These are phyloP conservation scores for Papilio machaon DNA, from an alignment of 1,140 invertebrate species.

Conservation along the genomic window DNA sequence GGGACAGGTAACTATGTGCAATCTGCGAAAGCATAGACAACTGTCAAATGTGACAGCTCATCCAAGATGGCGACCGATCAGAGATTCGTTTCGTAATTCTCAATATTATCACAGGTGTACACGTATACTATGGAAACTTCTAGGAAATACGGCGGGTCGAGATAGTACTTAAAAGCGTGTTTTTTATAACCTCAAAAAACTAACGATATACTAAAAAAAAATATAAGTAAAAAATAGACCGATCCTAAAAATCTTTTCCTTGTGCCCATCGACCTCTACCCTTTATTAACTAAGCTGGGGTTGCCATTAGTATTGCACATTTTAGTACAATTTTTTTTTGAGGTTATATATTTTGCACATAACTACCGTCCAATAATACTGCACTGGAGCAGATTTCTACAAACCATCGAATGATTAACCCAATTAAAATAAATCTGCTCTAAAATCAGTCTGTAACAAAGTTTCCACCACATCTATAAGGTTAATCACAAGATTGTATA, in stretches of 20 bases:
- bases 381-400: constrained; percentile 56
- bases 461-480: constrained; percentile 51
- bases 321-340: not conserved
- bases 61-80: constrained; percentile 22
- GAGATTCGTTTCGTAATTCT: constrained; percentile 32
- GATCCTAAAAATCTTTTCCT: constrained; percentile 1
- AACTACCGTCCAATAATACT: constrained; percentile 72
- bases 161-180: not conserved
- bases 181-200: constrained; percentile 20
- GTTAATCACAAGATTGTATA: constrained; percentile 71
- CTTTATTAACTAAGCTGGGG: constrained; percentile 1
- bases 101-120: constrained; percentile 30
- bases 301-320: constrained; percentile 6
- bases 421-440: constrained; percentile 52
- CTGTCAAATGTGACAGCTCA: constrained; percentile 23
- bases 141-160: not conserved
- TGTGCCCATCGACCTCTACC: not conserved
- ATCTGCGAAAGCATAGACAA: constrained; percentile 5
- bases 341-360: constrained; percentile 46
- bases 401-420: constrained; percentile 46
- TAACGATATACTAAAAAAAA: constrained; percentile 4
- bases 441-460: constrained; percentile 63
- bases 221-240: constrained; percentile 34
- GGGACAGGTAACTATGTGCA: constrained; percentile 54
- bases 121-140: constrained; percentile 25